Evolutionary conservation across 2,888 invertebrate genomes (phyloP).

Genomic region (Nasonovia ribisnigri): DNA sequence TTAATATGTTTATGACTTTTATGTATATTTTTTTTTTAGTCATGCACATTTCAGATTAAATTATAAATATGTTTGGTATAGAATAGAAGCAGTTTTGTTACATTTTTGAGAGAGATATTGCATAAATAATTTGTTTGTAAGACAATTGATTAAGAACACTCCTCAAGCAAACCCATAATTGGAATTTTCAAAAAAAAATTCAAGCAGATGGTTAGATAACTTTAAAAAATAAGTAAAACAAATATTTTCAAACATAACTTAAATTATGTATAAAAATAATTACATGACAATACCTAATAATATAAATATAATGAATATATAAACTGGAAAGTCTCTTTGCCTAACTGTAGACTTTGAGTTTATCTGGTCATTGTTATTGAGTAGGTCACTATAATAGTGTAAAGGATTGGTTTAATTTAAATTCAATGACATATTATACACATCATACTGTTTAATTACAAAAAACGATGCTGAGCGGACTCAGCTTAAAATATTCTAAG

Average conservation of each 20-base stretch:
- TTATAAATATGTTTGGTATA: not conserved
- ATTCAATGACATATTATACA: not conserved
- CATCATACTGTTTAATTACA: not conserved
- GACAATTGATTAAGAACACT: too few species aligned
- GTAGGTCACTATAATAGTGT: not conserved
- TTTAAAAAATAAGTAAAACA: too few species aligned
- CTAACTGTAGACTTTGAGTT: too few species aligned
- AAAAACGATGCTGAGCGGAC: too few species aligned
- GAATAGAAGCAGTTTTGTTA: not conserved
- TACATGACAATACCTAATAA: too few species aligned
- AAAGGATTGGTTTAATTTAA: not conserved
- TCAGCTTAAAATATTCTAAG: too few species aligned
- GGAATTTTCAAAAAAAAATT: not conserved
- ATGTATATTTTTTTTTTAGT: not conserved
- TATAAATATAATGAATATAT: too few species aligned
- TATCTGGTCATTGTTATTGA: not conserved
- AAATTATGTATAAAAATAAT: too few species aligned
- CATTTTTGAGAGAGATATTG: not conserved
- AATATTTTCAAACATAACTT: too few species aligned
- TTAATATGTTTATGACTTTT: not conserved
- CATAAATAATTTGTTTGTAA: too few species aligned
- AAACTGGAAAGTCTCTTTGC: too few species aligned
- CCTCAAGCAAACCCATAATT: not conserved
- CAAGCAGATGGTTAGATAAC: too few species aligned
- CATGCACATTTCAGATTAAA: not conserved